Evolutionary conservation across 2,113 vertebrate species (phyloP).

Genomic region (Etheostoma spectabile): DNA sequence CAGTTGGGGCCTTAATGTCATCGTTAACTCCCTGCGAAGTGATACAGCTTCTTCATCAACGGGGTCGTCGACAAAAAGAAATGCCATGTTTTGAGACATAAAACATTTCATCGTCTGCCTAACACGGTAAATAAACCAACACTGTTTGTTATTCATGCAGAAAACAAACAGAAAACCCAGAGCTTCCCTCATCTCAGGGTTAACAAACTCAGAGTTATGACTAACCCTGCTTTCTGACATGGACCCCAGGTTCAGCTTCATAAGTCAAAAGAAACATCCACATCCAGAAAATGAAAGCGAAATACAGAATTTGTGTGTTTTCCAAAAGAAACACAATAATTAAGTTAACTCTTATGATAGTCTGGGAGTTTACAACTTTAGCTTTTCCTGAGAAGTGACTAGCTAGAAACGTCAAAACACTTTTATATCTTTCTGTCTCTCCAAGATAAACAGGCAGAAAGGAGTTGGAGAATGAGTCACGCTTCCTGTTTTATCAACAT

Average conservation of each 20-base stretch:
- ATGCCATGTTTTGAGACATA: too few relatives aligned
- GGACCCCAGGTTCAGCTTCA: not conserved
- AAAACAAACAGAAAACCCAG: too few relatives aligned
- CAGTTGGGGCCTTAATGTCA: too few relatives aligned
- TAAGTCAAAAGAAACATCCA: not conserved
- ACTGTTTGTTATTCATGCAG: too few relatives aligned
- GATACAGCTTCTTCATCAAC: too few relatives aligned
- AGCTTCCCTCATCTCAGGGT: too few relatives aligned
- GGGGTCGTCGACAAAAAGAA: too few relatives aligned
- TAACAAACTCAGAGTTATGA: too few relatives aligned
- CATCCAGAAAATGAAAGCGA: not conserved
- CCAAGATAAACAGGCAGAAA: slow-evolving; percentile 29
- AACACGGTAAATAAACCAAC: too few relatives aligned
- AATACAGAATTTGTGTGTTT: not conserved
- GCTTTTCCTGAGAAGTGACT: not conserved
- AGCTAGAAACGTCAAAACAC: not conserved
- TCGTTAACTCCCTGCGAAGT: too few relatives aligned
- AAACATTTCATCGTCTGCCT: too few relatives aligned
- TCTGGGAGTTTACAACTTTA: not conserved
- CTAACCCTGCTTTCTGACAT: too few relatives aligned
- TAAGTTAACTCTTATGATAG: not conserved
- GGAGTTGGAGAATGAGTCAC: slow-evolving; percentile 33
- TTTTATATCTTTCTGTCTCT: slow-evolving; percentile 8
- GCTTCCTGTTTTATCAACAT: slow-evolving; percentile 22
- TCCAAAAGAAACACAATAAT: not conserved